These are phyloP conservation scores for Myrmecobius fasciatus DNA, from an alignment of 2,113 vertebrate genomes.

Conservation along the genomic window DNA sequence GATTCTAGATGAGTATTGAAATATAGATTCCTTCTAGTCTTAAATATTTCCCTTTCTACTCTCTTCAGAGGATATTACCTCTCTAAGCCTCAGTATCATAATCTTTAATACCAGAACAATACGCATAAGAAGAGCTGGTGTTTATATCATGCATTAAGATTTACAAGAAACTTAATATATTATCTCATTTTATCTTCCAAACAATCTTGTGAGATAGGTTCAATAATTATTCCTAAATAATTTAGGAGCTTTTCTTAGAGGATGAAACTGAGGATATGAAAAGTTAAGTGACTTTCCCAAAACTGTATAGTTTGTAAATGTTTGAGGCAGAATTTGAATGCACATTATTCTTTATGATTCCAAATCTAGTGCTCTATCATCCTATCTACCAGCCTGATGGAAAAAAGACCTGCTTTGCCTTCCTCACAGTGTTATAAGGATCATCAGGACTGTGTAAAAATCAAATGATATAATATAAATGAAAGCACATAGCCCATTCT, in stretches of 20 bases:
- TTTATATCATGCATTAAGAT: neutral
- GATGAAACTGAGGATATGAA: neutral
- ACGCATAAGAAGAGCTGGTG: neutral
- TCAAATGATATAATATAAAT: neutral
- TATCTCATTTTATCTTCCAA: neutral
- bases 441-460: neutral
- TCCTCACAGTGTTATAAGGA: neutral
- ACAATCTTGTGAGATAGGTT: neutral
- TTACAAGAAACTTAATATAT: neutral
- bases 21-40: neutral
- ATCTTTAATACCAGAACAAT: neutral
- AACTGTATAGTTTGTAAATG: neutral
- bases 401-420: neutral
- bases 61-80: neutral
- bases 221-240: neutral
- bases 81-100: neutral
- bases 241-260: neutral
- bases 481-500: neutral
- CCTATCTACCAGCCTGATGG: neutral
- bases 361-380: neutral
- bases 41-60: neutral
- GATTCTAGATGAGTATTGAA: neutral
- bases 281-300: neutral
- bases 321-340: neutral
- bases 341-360: neutral